phyloP scores from a whole-genome alignment of 2,888 invertebrate genomes.

The Amaurobius ferox region DNA sequence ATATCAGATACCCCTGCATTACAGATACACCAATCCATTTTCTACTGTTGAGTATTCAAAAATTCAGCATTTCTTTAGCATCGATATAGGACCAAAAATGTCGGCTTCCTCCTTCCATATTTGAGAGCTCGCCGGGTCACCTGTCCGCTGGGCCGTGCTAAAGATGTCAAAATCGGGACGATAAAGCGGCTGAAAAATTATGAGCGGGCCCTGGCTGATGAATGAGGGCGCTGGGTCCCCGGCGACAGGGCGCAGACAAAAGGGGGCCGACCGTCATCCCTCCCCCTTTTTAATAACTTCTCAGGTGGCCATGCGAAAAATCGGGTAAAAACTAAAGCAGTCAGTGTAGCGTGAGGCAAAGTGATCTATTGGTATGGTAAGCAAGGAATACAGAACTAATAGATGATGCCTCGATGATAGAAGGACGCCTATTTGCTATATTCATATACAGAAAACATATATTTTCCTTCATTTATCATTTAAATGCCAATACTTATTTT shows the following conservation, averaged over 20 bases:
- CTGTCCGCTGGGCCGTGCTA: conserved; percentile 26
- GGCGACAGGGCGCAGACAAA: conserved; percentile 15
- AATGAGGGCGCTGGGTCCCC: background rate
- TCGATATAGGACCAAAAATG: conserved; percentile 27
- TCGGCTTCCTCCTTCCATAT: background rate
- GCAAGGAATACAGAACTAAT: background rate
- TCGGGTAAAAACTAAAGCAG: conserved; percentile 24
- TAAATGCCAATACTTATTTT: no score
- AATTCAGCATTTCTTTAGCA: no score
- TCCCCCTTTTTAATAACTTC: conserved; percentile 49
- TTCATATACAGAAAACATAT: no score
- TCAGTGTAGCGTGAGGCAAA: conserved; percentile 17
- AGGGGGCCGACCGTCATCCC: background rate
- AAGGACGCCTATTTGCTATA: no score
- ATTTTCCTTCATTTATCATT: no score
- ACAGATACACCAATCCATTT: no score
- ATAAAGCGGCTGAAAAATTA: conserved; percentile 47
- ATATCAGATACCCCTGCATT: no score
- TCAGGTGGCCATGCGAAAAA: conserved; percentile 51
- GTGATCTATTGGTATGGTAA: conserved; percentile 17
- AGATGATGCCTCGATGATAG: no score
- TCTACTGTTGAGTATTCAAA: no score
- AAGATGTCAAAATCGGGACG: conserved; percentile 40
- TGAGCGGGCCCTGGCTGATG: conserved; percentile 24
- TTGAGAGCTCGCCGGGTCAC: background rate